Evolutionary conservation across 2,113 vertebrate genomes (phyloP).

Genomic region (Cairina moschata): DNA sequence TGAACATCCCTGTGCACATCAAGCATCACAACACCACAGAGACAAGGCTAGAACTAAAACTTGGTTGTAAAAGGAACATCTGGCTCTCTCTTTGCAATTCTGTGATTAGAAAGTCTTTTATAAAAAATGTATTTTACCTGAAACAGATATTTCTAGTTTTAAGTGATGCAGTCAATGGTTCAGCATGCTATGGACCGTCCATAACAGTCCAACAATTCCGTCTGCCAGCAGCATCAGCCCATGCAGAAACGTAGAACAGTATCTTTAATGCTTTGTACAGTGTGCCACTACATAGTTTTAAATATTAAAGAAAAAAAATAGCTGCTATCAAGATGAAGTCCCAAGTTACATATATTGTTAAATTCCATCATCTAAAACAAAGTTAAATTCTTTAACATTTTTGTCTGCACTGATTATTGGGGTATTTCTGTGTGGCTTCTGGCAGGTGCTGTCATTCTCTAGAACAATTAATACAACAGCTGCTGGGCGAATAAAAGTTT

Average conservation of each 20-base stretch:
- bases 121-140: neutral
- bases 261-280: neutral
- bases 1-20: neutral
- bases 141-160: neutral
- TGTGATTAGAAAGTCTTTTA: neutral
- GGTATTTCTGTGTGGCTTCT: neutral
- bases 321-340: neutral
- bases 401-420: neutral
- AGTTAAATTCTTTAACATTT: neutral
- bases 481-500: neutral
- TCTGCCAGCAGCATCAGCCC: neutral
- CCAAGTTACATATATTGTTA: neutral
- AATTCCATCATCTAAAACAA: neutral
- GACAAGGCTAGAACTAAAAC: neutral
- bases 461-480: neutral
- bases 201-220: neutral
- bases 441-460: neutral
- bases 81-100: neutral
- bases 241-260: neutral
- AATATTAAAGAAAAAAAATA: neutral
- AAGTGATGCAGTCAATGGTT: neutral
- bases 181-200: neutral
- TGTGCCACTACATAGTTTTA: neutral
- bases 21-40: neutral
- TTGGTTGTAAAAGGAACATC: neutral